Base-by-base conservation (phyloP, 2,888 invertebrate genomes). In the Chaitophorus viminalis region DNA sequence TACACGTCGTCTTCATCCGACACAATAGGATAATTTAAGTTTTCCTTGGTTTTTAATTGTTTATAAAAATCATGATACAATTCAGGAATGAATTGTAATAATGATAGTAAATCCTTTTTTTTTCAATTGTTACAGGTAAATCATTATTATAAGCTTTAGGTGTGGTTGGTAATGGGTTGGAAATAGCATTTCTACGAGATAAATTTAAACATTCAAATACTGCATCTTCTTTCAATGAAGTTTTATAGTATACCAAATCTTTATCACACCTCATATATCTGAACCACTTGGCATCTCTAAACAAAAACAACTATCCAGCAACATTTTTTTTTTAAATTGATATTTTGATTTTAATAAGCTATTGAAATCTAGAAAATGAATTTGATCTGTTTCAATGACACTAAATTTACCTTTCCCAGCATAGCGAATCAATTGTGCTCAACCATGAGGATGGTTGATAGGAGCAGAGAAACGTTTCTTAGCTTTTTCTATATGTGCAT, bases 261-360 rank as follows among this genome's bases (percentile, higher is more conserved):
- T 33, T 72, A 33, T 33, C 21, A 33, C 0, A 18, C 21, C 33
- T 72, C 21, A 17, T 74, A 6, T 36, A 39, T 9, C 74, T 39
- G 8, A 74, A 25, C 74, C 74, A 74, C 25, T 74, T 33, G 6
- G 4, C 74, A 74, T 74, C 36, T 3, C 36, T 1, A 31, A 72
- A 72, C 14, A 21, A 74, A 74, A 74, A 25, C 14, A 74, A 9
- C 11, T 74, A 25, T 2, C 74, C 74, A 25, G 25, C 25, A 21
- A 25, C 25, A 36, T 74, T 21, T 74, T 74, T 74, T 74, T 74
- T 74, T 74, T 74, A 36, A 70, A 36, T 36, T 74, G 74, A 11
- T 36, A 74, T 74, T 74, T 74, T 1, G 52, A 9, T 14, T 52
- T 52, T 52, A 52, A 52, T 52, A 52, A 52, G 52, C 52, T 52